Base-by-base conservation (phyloP, 2,113 vertebrate genomes). In the Sigmodon hispidus region DNA sequence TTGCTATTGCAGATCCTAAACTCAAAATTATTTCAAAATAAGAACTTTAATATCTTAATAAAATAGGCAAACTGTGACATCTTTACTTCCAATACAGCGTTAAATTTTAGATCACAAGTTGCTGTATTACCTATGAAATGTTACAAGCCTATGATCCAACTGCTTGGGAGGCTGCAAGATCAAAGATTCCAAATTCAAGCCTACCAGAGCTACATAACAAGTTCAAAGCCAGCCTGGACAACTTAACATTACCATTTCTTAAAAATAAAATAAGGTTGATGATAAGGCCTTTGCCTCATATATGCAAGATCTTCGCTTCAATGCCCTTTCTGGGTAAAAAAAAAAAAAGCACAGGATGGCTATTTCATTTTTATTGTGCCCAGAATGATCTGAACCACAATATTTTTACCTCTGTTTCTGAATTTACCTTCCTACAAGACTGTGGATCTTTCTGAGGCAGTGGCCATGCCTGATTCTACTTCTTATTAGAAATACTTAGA, bases 21-120 rank as follows among this genome's bases (percentile, higher is more conserved):
- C 72, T 93, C 80, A 50, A 87, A 93, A 87, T 72, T 45, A 48
- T 83, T 73, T 95, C 43, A 57, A 79, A 73, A 67, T 48, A 84
- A 52, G 21, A 70, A 36, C 3, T 88, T 93, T 5, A 52, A 84
- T 75, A 55, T 80, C 29, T 81, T 93, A 87, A 72, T 34, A 93
- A 55, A 84, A 85, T 65, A 87, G 55, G 36, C 36, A 17, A 86
- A 73, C 17, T 59, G 2, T 45, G 65, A 48, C 29, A 6, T 43
- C 9, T 55, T 67, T 10, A 15, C 63, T 92, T 88, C 13, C 21
- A 73, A 79, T 3, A n/a, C n/a, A 11, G 1, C 40, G 15, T 24
- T 80, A 63, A 45, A 16, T 90, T 80, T 94, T 88, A 67, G 34
- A 55, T 57, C 24, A 80, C 43, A 50, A 83, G n/a, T 5, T 2